phyloP scores from a whole-genome alignment of 2,113 vertebrate species.

The Talpa occidentalis region DNA sequence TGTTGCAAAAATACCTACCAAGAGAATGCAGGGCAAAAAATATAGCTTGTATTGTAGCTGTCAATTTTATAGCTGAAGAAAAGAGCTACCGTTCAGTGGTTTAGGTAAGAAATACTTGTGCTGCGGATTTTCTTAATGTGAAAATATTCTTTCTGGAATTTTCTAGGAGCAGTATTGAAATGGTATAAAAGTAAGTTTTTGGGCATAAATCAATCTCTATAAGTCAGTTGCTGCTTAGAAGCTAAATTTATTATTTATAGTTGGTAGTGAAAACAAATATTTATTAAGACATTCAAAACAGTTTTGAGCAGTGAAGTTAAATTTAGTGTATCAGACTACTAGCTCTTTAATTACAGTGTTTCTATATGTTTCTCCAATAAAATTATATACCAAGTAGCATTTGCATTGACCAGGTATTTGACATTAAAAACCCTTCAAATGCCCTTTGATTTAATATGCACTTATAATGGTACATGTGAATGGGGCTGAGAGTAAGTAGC shows the following conservation, averaged over 20 bases:
- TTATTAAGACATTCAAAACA: slow-evolving; percentile 4
- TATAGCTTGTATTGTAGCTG: neutral
- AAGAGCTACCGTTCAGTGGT: slow-evolving; percentile 25
- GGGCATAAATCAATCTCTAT: neutral
- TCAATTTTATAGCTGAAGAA: slow-evolving; percentile 35
- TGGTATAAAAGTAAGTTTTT: neutral
- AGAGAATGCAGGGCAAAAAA: slow-evolving; percentile 1
- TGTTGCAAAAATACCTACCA: slow-evolving; percentile 52
- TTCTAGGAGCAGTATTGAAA: slow-evolving; percentile 38
- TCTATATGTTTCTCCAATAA: slow-evolving; percentile 4
- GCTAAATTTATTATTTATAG: neutral
- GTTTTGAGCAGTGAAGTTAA: neutral
- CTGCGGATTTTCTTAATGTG: slow-evolving; percentile 41
- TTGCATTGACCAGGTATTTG: slow-evolving; percentile 1
- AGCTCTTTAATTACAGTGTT: neutral
- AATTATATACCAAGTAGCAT: neutral
- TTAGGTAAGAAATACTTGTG: slow-evolving; percentile 55
- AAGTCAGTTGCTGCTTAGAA: neutral
- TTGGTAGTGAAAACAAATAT: neutral
- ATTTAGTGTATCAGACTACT: neutral
- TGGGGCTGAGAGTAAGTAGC: neutral
- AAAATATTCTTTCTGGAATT: neutral
- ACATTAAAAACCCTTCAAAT: neutral
- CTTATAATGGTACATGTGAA: neutral
- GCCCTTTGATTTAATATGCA: neutral